These are phyloP conservation scores for Epicauta chinensis DNA, from an alignment of 1,140 invertebrate species.

Conservation along the genomic window DNA sequence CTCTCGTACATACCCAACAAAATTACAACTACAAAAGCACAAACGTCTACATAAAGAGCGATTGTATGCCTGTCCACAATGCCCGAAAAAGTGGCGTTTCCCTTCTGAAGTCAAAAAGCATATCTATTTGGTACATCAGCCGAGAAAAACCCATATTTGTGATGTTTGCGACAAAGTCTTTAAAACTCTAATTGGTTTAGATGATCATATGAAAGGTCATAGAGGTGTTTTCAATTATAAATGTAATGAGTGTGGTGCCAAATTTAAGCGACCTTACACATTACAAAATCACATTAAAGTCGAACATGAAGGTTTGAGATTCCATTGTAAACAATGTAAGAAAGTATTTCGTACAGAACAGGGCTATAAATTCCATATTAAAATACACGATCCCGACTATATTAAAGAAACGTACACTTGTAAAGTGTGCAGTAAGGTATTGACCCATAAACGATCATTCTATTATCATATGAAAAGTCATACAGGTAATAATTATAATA, in stretches of 20 bases:
- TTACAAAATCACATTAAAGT: not conserved
- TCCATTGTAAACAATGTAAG: conserved; percentile 47
- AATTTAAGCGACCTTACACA: not conserved
- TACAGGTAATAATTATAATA: not conserved
- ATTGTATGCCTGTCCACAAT: no score
- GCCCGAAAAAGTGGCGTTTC: no score
- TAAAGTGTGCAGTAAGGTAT: conserved; percentile 2
- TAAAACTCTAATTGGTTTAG: not conserved
- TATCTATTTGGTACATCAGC: no score
- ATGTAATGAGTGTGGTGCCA: not conserved
- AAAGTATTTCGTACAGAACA: conserved; percentile 49
- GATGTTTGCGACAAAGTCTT: not conserved
- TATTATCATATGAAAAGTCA: conserved; percentile 50
- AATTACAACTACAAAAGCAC: no score
- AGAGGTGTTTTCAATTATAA: not conserved
- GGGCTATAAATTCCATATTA: conserved; percentile 47
- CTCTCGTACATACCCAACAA: no score
- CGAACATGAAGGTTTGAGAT: conserved; percentile 19
- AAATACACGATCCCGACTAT: conserved; percentile 42
- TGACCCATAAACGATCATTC: not conserved
- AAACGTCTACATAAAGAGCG: no score
- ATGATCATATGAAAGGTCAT: not conserved
- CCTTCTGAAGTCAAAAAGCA: no score
- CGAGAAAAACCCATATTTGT: no score
- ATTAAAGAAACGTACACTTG: conserved; percentile 1